phyloP scores from a whole-genome alignment of 2,888 invertebrate genomes.

The Gibbula magus region DNA sequence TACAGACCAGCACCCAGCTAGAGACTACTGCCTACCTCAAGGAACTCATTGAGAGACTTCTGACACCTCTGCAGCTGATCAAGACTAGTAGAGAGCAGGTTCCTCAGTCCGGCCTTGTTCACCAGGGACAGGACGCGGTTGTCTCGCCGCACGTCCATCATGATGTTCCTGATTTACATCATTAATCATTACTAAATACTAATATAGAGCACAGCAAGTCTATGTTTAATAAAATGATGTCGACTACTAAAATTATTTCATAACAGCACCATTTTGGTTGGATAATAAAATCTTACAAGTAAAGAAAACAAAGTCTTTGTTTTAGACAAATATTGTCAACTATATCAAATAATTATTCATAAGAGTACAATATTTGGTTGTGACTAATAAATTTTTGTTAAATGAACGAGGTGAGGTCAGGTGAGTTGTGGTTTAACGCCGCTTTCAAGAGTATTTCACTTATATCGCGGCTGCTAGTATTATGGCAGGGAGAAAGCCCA shows the following conservation, averaged over 20 bases:
- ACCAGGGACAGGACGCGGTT: conserved; percentile 84
- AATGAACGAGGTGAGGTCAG: no score
- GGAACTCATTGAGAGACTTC: conserved; percentile 93
- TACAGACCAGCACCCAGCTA: no score
- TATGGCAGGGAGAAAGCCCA: no score
- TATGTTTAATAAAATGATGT: background rate
- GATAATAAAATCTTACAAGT: no score
- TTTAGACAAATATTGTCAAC: no score
- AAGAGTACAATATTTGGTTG: no score
- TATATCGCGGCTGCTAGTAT: no score
- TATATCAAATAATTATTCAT: no score
- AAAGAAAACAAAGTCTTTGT: no score
- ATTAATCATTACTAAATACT: background rate
- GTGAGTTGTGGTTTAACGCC: no score
- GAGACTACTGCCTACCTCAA: conserved; percentile 81
- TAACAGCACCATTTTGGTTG: background rate
- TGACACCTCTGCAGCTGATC: conserved; percentile 94
- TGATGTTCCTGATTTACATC: conserved; percentile 80
- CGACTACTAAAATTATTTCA: background rate
- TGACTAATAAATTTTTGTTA: no score
- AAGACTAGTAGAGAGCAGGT: conserved; percentile 86
- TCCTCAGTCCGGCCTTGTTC: conserved; percentile 82
- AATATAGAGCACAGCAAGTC: background rate
- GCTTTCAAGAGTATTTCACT: no score
- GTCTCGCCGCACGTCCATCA: conserved; percentile 87